phyloP scores from a whole-genome alignment of 2,888 invertebrate species.

The Callimorpha dominula region DNA sequence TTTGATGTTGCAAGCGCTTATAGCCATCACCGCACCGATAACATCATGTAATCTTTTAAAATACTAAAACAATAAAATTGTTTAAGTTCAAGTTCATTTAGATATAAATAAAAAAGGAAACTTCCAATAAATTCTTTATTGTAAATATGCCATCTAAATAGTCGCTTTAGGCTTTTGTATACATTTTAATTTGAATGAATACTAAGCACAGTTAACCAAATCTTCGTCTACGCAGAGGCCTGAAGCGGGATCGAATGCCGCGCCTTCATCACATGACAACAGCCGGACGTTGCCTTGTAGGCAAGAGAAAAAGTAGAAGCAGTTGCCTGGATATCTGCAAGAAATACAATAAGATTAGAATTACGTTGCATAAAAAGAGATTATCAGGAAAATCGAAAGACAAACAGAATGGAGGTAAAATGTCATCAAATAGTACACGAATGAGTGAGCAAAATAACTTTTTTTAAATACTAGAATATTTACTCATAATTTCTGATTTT shows the following conservation, averaged over 20 bases:
- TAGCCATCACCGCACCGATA: too few species aligned
- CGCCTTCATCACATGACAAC: constrained; percentile 69
- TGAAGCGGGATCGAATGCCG: constrained; percentile 61
- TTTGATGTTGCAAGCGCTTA: too few species aligned
- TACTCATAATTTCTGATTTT: background rate
- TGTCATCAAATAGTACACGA: background rate
- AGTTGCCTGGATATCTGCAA: constrained; percentile 65
- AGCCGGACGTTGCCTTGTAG: constrained; percentile 62
- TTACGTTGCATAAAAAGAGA: background rate
- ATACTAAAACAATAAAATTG: too few species aligned
- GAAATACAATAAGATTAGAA: background rate
- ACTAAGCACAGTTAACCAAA: constrained; percentile 8
- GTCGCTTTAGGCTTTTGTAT: background rate
- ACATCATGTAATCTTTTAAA: too few species aligned
- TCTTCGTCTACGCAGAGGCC: constrained; percentile 22
- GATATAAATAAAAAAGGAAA: background rate
- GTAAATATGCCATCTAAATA: background rate
- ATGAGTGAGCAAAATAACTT: background rate
- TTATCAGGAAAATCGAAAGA: background rate
- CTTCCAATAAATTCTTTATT: background rate
- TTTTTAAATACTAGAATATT: background rate
- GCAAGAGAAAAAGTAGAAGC: constrained; percentile 72
- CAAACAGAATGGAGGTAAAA: background rate
- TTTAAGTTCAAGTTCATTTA: background rate
- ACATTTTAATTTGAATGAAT: background rate